Evolutionary conservation across 1,140 invertebrate genomes (phyloP), one percentile per base, ranked within the genome.

Genomic region (Drosophila ambigua): DNA sequence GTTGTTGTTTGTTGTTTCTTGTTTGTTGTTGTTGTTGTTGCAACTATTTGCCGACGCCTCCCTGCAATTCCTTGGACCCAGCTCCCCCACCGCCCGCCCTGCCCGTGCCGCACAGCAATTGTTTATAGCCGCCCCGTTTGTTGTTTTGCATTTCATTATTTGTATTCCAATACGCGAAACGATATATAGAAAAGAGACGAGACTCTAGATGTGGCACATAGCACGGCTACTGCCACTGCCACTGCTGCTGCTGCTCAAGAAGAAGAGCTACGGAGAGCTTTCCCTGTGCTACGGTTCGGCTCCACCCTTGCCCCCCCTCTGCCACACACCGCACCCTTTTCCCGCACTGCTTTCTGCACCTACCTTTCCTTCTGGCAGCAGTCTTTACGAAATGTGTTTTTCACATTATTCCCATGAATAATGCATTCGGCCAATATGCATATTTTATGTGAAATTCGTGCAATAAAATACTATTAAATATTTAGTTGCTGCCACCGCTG

Each of bases 391-490:
- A 87, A 82, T 87, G 82, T 88, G 83, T 88, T 87, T 87, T 87
- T 82, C 83, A 89, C 83, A 88, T 88, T 88, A 88, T 89, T 88
- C 78, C 74, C 83, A 88, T 88, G 83, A 88, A 88, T 88, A 88
- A 88, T 88, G 79, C 83, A 88, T 88, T 80, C 54, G 68, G 84
- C 84, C 87, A 88, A 88, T 89, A 88, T 88, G 83, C 83, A 88
- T 90, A 88, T 88, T 88, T 88, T 88, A 88, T 88, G 79, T 89
- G 83, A 89, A 88, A 80, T 90, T 89, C 85, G 85, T 90, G 80
- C 84, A 89, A 89, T 89, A 90, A 89, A 89, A 89, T 89, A 89
- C 85, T 90, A 90, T 90, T 90, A 90, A 90, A 89, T 90, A 90
- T 89, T 89, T 90, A 89, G 85, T 90, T 90, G 67, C 52, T 72